These are phyloP conservation scores for Calosoma granatense DNA, from an alignment of 1,140 invertebrate genomes.

Conservation along the genomic window DNA sequence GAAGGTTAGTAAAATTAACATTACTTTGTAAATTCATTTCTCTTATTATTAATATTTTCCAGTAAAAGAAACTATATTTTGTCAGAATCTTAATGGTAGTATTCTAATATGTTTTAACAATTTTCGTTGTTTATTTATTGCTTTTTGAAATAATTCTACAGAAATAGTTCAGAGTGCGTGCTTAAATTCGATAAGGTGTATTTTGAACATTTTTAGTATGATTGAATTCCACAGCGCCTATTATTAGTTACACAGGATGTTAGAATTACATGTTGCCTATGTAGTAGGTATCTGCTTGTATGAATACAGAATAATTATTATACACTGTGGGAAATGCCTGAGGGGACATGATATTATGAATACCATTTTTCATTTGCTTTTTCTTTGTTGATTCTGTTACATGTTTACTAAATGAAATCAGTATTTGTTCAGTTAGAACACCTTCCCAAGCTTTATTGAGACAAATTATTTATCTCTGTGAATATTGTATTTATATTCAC, in stretches of 20 bases:
- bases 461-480: no score
- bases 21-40: not conserved
- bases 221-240: conserved; percentile 10
- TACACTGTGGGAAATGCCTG: conserved; percentile 1
- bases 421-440: no score
- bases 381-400: conserved; percentile 4
- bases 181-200: conserved; percentile 14
- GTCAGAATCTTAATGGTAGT: no score
- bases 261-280: conserved; percentile 13
- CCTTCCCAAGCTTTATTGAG: no score
- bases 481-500: no score
- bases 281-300: not conserved
- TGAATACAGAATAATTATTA: conserved; percentile 4
- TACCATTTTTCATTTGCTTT: not conserved
- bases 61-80: no score
- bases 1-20: conserved; percentile 32
- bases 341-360: conserved; percentile 2
- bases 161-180: no score
- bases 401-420: no score
- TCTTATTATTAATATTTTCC: no score
- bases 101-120: no score
- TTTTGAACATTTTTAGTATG: conserved; percentile 9
- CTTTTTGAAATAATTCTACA: no score
- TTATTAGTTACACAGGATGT: conserved; percentile 9
- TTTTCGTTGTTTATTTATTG: no score